These are phyloP conservation scores for Folsomia manolachei DNA, from an alignment of 2,888 invertebrate genomes.

Conservation along the genomic window DNA sequence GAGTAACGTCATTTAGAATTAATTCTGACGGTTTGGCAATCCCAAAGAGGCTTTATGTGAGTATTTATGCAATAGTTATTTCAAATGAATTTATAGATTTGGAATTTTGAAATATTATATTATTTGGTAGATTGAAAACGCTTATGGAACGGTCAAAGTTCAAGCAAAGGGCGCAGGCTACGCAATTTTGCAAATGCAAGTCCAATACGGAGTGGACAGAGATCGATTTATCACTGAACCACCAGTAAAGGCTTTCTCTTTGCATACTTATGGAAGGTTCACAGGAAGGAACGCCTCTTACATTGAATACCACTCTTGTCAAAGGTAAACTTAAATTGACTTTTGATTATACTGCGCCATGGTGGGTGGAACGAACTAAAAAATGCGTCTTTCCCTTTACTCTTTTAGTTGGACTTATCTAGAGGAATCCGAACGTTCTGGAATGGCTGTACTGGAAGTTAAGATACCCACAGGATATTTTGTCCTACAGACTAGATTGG, in stretches of 20 bases:
- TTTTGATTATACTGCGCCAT: too few relatives aligned
- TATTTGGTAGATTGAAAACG: conserved; percentile 75
- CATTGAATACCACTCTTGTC: conserved; percentile 80
- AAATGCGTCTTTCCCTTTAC: conserved; percentile 33
- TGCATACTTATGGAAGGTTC: conserved; percentile 71
- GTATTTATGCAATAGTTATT: too few relatives aligned
- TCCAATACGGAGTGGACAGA: conserved; percentile 84
- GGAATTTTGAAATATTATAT: conserved; percentile 15
- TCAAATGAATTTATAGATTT: neutral
- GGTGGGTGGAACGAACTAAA: neutral
- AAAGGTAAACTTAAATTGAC: conserved; percentile 64
- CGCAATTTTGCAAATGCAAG: conserved; percentile 88
- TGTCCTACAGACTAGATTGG: conserved; percentile 83
- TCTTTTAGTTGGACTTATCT: conserved; percentile 70
- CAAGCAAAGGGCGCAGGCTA: conserved; percentile 90
- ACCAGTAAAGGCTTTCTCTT: conserved; percentile 74
- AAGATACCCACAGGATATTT: conserved; percentile 87
- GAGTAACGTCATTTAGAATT: conserved; percentile 66
- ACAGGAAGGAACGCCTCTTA: conserved; percentile 91
- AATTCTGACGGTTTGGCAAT: conserved; percentile 73
- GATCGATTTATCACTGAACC: conserved; percentile 77
- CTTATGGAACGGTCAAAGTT: conserved; percentile 92
- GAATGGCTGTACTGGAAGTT: conserved; percentile 82
- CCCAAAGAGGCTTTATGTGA: conserved; percentile 73
- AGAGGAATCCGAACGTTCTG: conserved; percentile 77